Conservation (phyloP, 2,113 vertebrate species). For the Grammomys dolichurus region DNA sequence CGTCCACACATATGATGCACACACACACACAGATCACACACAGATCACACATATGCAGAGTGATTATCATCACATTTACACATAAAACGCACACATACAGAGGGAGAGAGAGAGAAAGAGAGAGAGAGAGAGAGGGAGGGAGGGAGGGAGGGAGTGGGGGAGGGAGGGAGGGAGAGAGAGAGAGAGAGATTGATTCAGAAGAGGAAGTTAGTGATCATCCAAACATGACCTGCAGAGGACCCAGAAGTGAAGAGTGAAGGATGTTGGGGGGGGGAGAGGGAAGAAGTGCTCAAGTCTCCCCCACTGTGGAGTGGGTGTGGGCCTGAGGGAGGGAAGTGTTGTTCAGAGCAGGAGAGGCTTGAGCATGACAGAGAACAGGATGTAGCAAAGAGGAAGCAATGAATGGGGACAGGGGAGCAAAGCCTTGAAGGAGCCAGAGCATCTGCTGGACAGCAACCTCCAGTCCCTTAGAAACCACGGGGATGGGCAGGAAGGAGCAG, state of each 20-base stretch:
- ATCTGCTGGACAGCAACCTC: accelerated
- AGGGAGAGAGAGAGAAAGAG: too few relatives aligned
- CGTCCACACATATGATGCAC: background rate
- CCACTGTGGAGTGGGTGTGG: background rate
- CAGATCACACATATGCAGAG: too few relatives aligned
- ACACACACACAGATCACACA: too few relatives aligned
- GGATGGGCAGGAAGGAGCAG: background rate
- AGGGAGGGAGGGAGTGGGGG: too few relatives aligned
- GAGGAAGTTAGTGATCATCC: background rate
- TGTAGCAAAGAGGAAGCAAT: background rate
- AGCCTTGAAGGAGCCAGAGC: background rate
- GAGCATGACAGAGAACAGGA: background rate
- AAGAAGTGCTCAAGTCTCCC: background rate
- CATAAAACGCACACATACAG: too few relatives aligned
- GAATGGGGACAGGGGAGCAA: background rate
- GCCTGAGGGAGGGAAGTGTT: background rate
- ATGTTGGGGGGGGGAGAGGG: background rate
- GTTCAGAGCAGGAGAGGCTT: background rate
- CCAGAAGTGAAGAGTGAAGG: background rate
- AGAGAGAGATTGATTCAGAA: too few relatives aligned
- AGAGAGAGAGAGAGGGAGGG: too few relatives aligned
- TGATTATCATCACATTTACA: background rate
- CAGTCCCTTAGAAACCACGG: background rate
- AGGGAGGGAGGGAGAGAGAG: too few relatives aligned
- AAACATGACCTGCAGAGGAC: background rate